Percentiles rank a stretch among this genome's conserved stretches.
These are phyloP conservation scores for Austrofundulus limnaeus DNA, from an alignment of 2,113 vertebrate species.

Conservation along the genomic window DNA sequence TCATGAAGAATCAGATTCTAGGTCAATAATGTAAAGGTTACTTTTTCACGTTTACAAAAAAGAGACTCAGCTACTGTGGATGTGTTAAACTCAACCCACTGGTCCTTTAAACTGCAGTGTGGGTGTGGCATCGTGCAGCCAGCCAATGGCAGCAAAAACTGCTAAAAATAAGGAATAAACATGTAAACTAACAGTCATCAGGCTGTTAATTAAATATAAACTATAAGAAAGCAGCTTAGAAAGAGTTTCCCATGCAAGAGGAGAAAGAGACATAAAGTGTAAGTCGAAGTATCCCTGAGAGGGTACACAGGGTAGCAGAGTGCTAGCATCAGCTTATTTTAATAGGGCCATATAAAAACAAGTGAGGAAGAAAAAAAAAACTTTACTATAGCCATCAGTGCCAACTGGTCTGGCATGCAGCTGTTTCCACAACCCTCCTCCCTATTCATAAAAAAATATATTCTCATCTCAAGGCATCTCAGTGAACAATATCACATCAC, in stretches of 20 bases:
- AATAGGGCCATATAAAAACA: slow-evolving; percentile 81
- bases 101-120: slow-evolving; percentile 30
- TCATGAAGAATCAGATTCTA: background rate
- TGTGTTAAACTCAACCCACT: slow-evolving; percentile 5
- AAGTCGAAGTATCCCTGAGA: slow-evolving; percentile 60
- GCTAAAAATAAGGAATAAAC: slow-evolving; percentile 42
- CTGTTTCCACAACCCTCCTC: slow-evolving; percentile 78
- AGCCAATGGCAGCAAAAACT: slow-evolving; percentile 18
- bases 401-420: slow-evolving; percentile 84
- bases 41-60: background rate
- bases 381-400: slow-evolving; percentile 77
- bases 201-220: slow-evolving; percentile 43
- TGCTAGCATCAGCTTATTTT: slow-evolving; percentile 83
- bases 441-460: slow-evolving; percentile 78
- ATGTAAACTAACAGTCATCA: slow-evolving; percentile 38
- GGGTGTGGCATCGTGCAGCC: slow-evolving; percentile 30
- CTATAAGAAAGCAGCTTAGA: slow-evolving; percentile 13
- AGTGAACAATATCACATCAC: slow-evolving; percentile 88
- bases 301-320: slow-evolving; percentile 74
- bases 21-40: background rate
- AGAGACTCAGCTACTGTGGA: background rate
- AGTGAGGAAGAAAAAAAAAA: slow-evolving; percentile 71
- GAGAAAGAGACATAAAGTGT: slow-evolving; percentile 39
- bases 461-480: slow-evolving; percentile 84
- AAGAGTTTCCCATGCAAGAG: slow-evolving; percentile 20